phyloP scores from a whole-genome alignment of 1,140 invertebrate genomes.

The Eubasilissa regina region DNA sequence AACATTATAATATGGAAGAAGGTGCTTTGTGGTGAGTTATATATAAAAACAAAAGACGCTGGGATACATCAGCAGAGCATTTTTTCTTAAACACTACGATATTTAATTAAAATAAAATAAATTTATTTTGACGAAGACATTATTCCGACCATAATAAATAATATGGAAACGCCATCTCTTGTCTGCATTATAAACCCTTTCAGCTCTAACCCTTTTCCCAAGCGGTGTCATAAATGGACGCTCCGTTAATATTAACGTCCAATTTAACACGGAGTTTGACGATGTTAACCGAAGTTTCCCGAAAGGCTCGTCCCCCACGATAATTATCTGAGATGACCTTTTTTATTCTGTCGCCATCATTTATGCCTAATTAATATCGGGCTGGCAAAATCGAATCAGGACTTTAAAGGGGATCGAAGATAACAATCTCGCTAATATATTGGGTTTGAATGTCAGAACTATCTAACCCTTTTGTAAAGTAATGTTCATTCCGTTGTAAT shows the following conservation, averaged over 20 bases:
- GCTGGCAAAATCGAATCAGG: conserved; percentile 19
- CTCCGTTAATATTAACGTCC: conserved; percentile 37
- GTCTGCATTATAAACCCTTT: conserved; percentile 19
- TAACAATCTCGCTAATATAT: conserved; percentile 1
- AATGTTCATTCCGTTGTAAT: too few species aligned
- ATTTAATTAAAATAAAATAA: too few species aligned
- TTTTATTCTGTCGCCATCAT: conserved; percentile 37
- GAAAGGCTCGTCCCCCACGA: conserved; percentile 1
- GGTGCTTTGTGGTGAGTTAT: too few species aligned
- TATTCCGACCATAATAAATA: too few species aligned
- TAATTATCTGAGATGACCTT: conserved; percentile 35
- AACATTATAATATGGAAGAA: too few species aligned
- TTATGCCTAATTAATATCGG: conserved; percentile 34
- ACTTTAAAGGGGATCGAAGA: background rate
- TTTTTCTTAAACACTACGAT: too few species aligned
- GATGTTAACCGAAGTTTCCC: conserved; percentile 29
- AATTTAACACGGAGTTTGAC: conserved; percentile 28
- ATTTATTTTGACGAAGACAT: too few species aligned
- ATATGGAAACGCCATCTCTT: background rate
- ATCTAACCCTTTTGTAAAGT: background rate
- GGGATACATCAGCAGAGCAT: too few species aligned
- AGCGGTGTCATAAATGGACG: conserved; percentile 38
- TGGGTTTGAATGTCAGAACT: background rate
- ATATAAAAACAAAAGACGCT: too few species aligned
- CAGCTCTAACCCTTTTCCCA: conserved; percentile 7